phyloP scores from a whole-genome alignment of 2,888 invertebrate species.

The Meteorus cinctellus region DNA sequence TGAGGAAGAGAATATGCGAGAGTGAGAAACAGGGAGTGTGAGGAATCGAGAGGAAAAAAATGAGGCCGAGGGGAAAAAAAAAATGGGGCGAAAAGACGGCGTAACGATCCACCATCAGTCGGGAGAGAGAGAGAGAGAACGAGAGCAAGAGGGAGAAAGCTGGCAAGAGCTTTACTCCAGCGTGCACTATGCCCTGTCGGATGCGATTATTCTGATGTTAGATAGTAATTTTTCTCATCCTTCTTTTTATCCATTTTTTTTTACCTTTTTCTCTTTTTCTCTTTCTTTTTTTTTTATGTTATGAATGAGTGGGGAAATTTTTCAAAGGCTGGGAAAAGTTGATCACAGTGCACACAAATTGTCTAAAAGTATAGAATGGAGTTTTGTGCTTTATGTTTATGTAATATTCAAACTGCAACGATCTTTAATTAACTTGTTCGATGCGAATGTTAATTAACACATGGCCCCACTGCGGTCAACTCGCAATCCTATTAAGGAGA shows the following conservation, averaged over 20 bases:
- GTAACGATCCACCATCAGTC: constrained; percentile 34
- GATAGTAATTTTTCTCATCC: constrained; percentile 11
- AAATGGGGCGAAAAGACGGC: constrained; percentile 25
- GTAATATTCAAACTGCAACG: constrained; percentile 49
- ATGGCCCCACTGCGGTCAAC: constrained; percentile 31
- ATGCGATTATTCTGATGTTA: constrained; percentile 22
- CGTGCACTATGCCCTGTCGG: constrained; percentile 24
- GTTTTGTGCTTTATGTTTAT: background rate
- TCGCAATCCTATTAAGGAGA: constrained; percentile 37
- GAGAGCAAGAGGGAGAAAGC: background rate
- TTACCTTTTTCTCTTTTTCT: background rate
- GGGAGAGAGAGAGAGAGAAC: background rate
- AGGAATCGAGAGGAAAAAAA: constrained; percentile 9
- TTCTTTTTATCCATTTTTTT: constrained; percentile 3
- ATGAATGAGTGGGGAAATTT: constrained; percentile 14
- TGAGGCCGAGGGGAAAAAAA: constrained; percentile 5
- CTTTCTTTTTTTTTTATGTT: background rate
- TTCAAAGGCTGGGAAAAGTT: background rate
- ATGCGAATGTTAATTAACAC: constrained; percentile 55
- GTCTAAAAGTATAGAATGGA: background rate
- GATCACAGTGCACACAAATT: background rate
- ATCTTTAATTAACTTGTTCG: constrained; percentile 56
- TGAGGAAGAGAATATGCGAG: background rate
- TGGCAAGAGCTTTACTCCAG: constrained; percentile 29
- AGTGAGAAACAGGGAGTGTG: constrained; percentile 29